Evolutionary conservation across 2,888 invertebrate species (phyloP).

Genomic region (Agriopis aurantiaria): DNA sequence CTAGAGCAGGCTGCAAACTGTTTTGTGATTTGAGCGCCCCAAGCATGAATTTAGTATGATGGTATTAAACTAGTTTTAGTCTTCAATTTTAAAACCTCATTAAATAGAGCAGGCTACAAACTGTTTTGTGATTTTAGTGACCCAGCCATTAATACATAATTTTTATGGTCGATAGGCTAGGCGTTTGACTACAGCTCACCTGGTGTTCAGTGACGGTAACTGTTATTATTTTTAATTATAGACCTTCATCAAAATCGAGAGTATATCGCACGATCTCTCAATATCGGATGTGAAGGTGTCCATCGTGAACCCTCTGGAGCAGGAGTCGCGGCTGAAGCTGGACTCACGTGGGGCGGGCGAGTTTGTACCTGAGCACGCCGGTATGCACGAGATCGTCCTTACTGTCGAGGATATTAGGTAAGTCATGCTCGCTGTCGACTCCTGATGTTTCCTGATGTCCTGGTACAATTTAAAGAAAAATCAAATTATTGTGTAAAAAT

Average conservation of each 20-base stretch:
- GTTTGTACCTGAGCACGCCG: conserved; percentile 95
- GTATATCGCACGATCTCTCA: conserved; percentile 90
- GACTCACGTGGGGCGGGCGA: conserved; percentile 92
- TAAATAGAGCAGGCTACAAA: too few relatives aligned
- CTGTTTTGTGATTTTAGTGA: background rate
- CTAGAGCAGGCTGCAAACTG: too few relatives aligned
- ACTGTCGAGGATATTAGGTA: conserved; percentile 88
- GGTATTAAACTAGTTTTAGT: background rate
- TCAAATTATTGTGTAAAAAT: too few relatives aligned
- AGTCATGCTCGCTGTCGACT: background rate
- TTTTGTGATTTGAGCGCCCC: too few relatives aligned
- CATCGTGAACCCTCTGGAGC: conserved; percentile 92
- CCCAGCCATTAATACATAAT: too few relatives aligned
- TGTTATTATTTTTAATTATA: conserved; percentile 65
- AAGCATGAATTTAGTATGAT: too few relatives aligned
- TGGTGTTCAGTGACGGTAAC: too few relatives aligned
- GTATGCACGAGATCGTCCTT: conserved; percentile 94
- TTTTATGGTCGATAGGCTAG: too few relatives aligned
- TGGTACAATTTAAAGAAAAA: too few relatives aligned
- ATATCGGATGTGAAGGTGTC: conserved; percentile 91
- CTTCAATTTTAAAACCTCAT: background rate
- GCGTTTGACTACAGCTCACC: too few relatives aligned
- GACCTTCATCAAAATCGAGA: conserved; percentile 92
- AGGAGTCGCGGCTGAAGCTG: conserved; percentile 87
- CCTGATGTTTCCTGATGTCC: too few relatives aligned